Evolutionary conservation across 1,140 invertebrate genomes (phyloP), one percentile per base, ranked within the genome.

Genomic region (Babylonia areolata): DNA sequence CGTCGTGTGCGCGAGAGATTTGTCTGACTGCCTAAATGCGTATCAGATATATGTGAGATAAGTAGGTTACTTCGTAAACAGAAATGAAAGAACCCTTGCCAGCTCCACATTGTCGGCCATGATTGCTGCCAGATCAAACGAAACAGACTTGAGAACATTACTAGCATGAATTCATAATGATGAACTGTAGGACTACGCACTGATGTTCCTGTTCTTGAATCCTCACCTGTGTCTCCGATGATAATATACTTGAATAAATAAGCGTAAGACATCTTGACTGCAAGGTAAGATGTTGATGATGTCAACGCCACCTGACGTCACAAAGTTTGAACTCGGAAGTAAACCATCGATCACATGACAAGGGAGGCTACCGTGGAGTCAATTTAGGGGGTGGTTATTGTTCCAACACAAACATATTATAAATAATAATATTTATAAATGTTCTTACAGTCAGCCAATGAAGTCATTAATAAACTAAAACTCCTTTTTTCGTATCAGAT

Each of bases 241-340:
- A 99, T 99, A 93, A 99, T 99, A 95, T 99, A 99, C 96, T 99
- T 99, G 95, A 99, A 99, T 90, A 99, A 96, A 96, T 99, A 99
- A 81, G 99, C 98, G 96, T 99, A 99, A 89, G 99, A 99, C 99
- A 99, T 99, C 84, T 89, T 92, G 77, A 9, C 35, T 78, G 40
- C 51, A 58, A 54, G 73, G 80, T 37, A 88, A 20, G 81, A 71
- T 79, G 71, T 86, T 91, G 89, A 90, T 92, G 91, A 93, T 90
- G 92, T 90, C 90, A 90, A 90, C 78, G 82, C 82, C 82, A 84
- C 82, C 82, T 84, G 82, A 84, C 82, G 82, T 73, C 82, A 83
- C 81, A 37, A 20, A 73, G 11, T 3, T 20, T 84, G 64, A 84
- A 84, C 82, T 84, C 82, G 82, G 82, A 84, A 84, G 82, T 84